Conservation (phyloP, 2,797 vertebrate species). For the Sebastes diploproa region DNA sequence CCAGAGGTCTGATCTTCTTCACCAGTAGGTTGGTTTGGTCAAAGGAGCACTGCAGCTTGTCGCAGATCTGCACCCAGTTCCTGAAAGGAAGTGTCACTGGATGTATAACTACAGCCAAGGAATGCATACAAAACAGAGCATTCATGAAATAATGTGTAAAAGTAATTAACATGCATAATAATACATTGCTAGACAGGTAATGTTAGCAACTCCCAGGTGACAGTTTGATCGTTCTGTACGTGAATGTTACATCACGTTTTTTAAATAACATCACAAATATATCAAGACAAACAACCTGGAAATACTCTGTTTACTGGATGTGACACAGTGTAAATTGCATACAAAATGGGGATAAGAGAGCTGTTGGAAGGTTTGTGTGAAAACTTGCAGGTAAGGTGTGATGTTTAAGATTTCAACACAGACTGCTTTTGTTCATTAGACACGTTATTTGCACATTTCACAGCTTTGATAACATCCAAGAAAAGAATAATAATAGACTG, state of each 20-base stretch:
- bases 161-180: not conserved
- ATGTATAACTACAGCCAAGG: constrained; percentile 33
- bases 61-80: constrained; percentile 82
- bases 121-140: constrained; percentile 51
- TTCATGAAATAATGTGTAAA: constrained; percentile 64
- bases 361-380: not conserved
- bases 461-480: not conserved
- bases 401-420: not conserved
- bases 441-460: constrained; percentile 11
- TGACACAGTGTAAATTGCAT: not conserved
- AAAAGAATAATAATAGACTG: not conserved
- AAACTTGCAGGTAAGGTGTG: not conserved
- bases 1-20: constrained; percentile 77
- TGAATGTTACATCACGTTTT: not conserved
- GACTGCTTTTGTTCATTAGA: constrained; percentile 7
- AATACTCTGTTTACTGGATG: not conserved
- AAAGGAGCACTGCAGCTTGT: constrained; percentile 76
- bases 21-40: constrained; percentile 68
- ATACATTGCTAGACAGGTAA: not conserved
- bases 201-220: not conserved
- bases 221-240: not conserved
- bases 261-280: not conserved
- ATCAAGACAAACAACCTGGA: not conserved
- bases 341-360: not conserved
- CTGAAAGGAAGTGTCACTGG: constrained; percentile 37